Evolutionary conservation across 2,797 vertebrate genomes (phyloP).

Genomic region (Peromyscus eremicus): DNA sequence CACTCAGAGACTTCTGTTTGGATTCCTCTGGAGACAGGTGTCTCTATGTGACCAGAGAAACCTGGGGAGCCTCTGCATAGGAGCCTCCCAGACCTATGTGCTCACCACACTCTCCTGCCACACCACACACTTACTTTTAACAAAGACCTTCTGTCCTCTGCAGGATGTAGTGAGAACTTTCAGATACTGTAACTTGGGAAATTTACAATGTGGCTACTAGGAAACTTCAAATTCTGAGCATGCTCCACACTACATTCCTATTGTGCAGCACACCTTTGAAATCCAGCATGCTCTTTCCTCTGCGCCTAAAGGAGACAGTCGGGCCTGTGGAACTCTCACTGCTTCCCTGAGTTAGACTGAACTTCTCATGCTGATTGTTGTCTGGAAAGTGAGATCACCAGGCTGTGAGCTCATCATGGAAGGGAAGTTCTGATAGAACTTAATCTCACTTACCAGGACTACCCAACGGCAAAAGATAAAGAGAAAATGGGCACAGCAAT

Average conservation of each 20-base stretch:
- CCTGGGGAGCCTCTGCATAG: background rate
- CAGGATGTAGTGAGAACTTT: background rate
- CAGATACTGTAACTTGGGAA: background rate
- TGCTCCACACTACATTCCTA: background rate
- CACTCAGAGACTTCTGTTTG: background rate
- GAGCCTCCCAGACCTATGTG: no score
- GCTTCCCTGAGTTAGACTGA: background rate
- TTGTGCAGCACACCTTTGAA: background rate
- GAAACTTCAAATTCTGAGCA: background rate
- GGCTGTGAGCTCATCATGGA: background rate
- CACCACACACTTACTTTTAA: background rate
- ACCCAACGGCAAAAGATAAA: conserved; percentile 34
- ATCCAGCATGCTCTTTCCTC: background rate
- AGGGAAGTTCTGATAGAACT: conserved; percentile 39
- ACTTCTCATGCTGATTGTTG: background rate
- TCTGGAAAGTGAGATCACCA: background rate
- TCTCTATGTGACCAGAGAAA: no score
- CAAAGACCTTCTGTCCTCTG: background rate
- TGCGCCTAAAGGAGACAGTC: background rate
- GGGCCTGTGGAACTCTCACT: background rate
- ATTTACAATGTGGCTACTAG: background rate
- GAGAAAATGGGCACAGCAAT: background rate
- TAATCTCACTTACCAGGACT: background rate
- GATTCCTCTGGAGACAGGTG: background rate
- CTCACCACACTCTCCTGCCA: no score